Conservation (phyloP, 2,797 vertebrate genomes). For the Hypotaenidia philippensis region DNA sequence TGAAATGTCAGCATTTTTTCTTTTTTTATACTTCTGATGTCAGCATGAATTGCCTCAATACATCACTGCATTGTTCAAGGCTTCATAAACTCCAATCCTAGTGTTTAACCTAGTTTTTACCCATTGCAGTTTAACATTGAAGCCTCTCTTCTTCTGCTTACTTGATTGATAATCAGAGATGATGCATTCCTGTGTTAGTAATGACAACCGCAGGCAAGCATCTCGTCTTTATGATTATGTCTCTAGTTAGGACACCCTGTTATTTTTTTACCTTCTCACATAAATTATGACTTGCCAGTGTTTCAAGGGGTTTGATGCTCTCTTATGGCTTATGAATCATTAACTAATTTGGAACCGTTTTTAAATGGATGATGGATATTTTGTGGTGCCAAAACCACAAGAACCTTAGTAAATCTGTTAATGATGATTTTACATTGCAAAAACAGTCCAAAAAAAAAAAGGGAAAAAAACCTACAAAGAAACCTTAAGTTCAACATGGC, state of each 20-base stretch:
- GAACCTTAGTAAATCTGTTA: not conserved
- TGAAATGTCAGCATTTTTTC: not conserved
- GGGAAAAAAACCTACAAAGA: too few species aligned
- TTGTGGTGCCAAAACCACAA: not conserved
- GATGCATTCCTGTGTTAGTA: rapidly evolving
- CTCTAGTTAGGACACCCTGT: not conserved
- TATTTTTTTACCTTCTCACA: not conserved
- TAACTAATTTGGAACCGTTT: not conserved
- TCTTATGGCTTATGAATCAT: not conserved
- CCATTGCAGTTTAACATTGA: not conserved
- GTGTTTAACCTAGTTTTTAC: not conserved
- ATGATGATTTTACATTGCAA: not conserved
- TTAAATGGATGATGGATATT: not conserved
- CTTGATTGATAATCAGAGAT: not conserved
- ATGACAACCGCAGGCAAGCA: not conserved
- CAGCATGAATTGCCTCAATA: not conserved
- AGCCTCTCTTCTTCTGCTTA: not conserved
- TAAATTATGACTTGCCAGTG: not conserved
- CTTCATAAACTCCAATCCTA: not conserved
- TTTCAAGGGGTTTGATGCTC: not conserved
- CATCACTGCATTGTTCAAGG: not conserved
- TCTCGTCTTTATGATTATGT: not conserved
- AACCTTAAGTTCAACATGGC: not conserved
- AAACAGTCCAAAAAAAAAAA: not conserved
- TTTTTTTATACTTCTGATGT: not conserved